Evolutionary conservation across 2,888 invertebrate species (phyloP).

Genomic region (Exocentrus adspersus): DNA sequence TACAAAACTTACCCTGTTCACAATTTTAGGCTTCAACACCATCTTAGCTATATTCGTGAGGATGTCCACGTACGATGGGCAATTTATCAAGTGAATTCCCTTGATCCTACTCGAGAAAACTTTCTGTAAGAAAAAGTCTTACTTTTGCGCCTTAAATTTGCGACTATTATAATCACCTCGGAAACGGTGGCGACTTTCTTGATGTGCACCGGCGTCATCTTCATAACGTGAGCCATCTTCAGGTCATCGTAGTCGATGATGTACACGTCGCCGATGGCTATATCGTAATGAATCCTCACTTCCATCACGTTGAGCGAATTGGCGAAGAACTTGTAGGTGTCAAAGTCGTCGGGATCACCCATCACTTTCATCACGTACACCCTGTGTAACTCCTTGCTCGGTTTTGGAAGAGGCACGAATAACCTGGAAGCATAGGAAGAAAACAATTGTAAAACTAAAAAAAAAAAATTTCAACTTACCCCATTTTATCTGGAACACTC

Average conservation of each 20-base stretch:
- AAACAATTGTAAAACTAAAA: no score
- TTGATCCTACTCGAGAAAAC: conserved; percentile 62
- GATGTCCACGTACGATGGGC: conserved; percentile 56
- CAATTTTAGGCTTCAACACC: conserved; percentile 62
- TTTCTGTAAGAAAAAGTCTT: conserved; percentile 60
- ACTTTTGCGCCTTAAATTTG: no score
- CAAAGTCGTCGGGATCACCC: conserved; percentile 49
- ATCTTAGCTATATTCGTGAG: conserved; percentile 60
- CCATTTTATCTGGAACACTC: neutral
- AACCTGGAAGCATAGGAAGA: conserved; percentile 52
- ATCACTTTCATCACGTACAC: conserved; percentile 62
- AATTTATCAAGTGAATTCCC: conserved; percentile 64
- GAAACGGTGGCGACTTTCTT: conserved; percentile 62
- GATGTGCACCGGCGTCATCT: conserved; percentile 61
- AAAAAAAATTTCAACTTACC: no score
- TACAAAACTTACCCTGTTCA: conserved; percentile 59
- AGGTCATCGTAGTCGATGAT: conserved; percentile 61
- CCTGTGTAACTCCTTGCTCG: conserved; percentile 63
- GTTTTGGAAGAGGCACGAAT: conserved; percentile 63
- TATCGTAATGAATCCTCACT: conserved; percentile 62
- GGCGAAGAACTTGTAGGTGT: conserved; percentile 57
- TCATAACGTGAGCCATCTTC: conserved; percentile 60
- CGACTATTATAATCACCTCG: no score
- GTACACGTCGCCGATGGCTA: conserved; percentile 63
- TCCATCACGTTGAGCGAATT: conserved; percentile 64